Evolutionary conservation across 1,140 invertebrate species (phyloP), one percentile per base, ranked within the genome.

Genomic region (Brachionus sp.): DNA sequence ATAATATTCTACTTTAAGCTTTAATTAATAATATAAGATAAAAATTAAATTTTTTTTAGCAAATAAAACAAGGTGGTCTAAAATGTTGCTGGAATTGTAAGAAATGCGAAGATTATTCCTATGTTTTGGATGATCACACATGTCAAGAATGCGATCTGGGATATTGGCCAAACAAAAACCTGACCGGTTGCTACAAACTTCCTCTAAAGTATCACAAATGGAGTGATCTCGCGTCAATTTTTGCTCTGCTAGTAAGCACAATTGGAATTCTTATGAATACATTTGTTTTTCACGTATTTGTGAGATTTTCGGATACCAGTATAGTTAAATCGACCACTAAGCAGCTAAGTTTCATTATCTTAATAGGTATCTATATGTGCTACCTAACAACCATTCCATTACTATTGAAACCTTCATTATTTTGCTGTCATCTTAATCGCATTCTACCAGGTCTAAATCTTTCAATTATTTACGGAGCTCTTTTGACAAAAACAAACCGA

Each of bases 401-500:
- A 29, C 88, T 95, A 7, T 91, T 93, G 5, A 92, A 92, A 83
- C 94, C 94, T 1, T 90, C 91, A 1, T 88, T 89, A 57, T 86
- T 91, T 1, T 91, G 92, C 0, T 95, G 94, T 87, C 91, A 92
- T 13, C 85, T 94, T 7, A 91, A 91, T 29, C 89, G 93, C 50
- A 90, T 93, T 44, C 88, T 94, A 84, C 93, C 93, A 0, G 93
- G 93, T 3, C 90, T 95, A 50, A 92, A 92, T 50, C 94, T 95
- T 86, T 91, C 93, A 0, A 92, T 95, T 88, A 94, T 95, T 84
- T 95, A 95, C 87, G 93, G 93, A 0, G 92, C 93, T 5, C 88
- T 95, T 12, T 90, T 95, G 3, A 95, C 93, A 3, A 94, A 95
- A 90, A 95, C 94, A 0, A 95, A 95, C 88, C 90, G 94, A 70